Percentiles rank a stretch among this genome's conserved stretches.
Evolutionary conservation across 2,797 vertebrate species (phyloP).

Genomic region (Halcyon smyrnensis): DNA sequence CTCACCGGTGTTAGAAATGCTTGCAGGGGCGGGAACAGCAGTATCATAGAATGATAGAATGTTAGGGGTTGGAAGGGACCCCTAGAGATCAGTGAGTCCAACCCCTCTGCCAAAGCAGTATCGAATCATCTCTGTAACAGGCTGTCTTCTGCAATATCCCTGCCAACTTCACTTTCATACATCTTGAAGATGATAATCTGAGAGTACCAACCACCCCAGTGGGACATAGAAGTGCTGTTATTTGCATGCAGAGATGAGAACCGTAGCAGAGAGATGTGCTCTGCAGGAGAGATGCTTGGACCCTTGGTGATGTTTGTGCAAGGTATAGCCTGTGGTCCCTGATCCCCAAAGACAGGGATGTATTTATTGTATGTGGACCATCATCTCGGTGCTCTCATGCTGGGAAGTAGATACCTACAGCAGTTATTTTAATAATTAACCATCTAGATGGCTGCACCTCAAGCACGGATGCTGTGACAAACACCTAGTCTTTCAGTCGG

Average conservation of each 20-base stretch:
- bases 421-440: background rate
- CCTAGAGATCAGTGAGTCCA: too few relatives aligned
- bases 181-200: background rate
- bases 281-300: accelerated
- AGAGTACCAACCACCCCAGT: background rate
- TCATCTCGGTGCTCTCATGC: background rate
- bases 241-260: background rate
- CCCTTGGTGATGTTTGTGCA: background rate
- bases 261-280: background rate
- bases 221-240: background rate
- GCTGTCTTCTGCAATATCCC: background rate
- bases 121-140: background rate
- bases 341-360: background rate
- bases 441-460: background rate
- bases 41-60: too few relatives aligned
- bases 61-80: too few relatives aligned
- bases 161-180: background rate
- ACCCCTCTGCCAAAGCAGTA: too few relatives aligned
- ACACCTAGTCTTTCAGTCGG: accelerated
- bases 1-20: accelerated
- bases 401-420: background rate
- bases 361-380: background rate
- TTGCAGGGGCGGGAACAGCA: background rate
- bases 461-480: background rate
- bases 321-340: background rate